Conservation (phyloP, 2,797 vertebrate genomes). For the Clarias platycephalus region DNA sequence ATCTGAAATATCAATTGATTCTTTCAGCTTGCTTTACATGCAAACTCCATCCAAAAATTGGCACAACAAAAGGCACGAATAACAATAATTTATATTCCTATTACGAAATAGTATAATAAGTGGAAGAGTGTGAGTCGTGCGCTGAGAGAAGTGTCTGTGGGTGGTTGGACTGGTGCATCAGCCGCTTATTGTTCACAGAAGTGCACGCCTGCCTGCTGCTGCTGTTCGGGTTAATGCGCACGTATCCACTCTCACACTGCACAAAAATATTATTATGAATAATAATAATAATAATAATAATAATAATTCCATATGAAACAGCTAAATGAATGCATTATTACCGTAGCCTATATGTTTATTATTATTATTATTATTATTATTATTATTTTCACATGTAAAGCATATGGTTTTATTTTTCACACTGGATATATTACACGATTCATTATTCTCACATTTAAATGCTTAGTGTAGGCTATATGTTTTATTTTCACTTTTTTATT, state of each 20-base stretch:
- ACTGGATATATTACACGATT: neutral
- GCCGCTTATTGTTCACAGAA: constrained; percentile 73
- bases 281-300: no score
- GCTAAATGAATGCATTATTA: no score
- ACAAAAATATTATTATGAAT: no score
- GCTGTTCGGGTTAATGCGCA: constrained; percentile 55
- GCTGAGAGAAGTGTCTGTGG: constrained; percentile 63
- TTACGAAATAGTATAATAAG: neutral
- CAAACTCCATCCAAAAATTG: neutral
- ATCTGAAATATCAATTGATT: no score
- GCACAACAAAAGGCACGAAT: neutral
- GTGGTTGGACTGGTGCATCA: constrained; percentile 67
- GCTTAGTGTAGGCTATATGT: neutral
- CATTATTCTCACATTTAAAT: neutral
- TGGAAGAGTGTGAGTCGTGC: neutral
- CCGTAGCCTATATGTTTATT: no score
- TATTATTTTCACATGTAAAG: neutral
- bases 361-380: no score
- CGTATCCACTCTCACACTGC: constrained; percentile 47
- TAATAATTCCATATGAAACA: no score
- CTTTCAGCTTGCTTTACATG: neutral
- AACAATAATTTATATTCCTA: neutral
- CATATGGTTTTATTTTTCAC: neutral
- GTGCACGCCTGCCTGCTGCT: constrained; percentile 79
- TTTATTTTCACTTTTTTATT: neutral